A percentile compares a stretch with the other conserved stretches of the same genome.
Evolutionary conservation across 2,888 invertebrate species (phyloP).

Genomic region (Mesoligia furuncula): DNA sequence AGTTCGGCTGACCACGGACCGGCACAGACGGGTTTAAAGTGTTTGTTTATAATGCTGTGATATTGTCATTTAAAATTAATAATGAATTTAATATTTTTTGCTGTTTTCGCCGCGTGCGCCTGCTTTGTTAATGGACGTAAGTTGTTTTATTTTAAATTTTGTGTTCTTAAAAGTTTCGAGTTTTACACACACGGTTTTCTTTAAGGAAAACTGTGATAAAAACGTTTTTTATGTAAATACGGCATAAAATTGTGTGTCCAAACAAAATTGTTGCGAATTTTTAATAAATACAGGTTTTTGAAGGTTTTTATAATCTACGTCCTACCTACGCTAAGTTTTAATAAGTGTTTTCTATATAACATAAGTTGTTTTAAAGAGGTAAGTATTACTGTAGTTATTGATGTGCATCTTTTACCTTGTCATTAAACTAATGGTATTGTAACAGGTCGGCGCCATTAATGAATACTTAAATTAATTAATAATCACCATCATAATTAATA

Average conservation of each 20-base stretch:
- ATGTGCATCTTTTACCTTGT: neutral
- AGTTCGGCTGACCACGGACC: conserved; percentile 49
- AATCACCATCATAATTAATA: neutral
- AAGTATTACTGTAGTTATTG: neutral
- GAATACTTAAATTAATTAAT: neutral
- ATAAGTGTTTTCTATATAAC: neutral
- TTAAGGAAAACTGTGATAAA: conserved; percentile 32
- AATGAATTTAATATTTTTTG: conserved; percentile 57
- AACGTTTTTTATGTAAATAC: conserved; percentile 30
- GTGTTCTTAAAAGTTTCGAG: neutral
- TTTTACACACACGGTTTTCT: neutral
- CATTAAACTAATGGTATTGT: neutral
- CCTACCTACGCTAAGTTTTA: neutral
- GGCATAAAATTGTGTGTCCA: conserved; percentile 6
- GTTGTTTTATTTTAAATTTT: conserved; percentile 43
- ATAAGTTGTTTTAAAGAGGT: neutral
- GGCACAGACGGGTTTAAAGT: conserved; percentile 47
- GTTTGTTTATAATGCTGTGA: conserved; percentile 61
- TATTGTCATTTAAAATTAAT: conserved; percentile 27
- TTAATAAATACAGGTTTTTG: neutral
- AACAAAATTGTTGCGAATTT: conserved; percentile 17
- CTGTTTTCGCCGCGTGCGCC: conserved; percentile 56
- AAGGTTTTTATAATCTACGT: neutral
- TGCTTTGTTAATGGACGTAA: conserved; percentile 69
- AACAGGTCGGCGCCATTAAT: neutral